Base-by-base conservation (phyloP, 2,888 invertebrate genomes). In the Coronaproctus castanopsis region DNA sequence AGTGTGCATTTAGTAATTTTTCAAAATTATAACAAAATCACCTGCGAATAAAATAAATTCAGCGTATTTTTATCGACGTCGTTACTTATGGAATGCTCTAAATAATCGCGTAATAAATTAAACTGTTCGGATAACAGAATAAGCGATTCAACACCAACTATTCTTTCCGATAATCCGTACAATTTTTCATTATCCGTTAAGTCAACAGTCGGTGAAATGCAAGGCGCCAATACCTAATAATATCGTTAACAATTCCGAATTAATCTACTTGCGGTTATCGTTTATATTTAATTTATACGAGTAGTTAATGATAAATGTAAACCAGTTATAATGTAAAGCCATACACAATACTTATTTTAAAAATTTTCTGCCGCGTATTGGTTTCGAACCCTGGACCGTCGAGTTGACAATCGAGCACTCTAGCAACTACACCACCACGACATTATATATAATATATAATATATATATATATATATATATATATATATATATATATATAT, bases 121-220 rank as follows among this genome's bases (percentile, higher is more conserved):
- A 88, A 85, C 72, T 97, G 96, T 65, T 83, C 82, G 0, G 89
- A 82, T 65, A 97, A 76, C 72, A 92, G 93, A 65, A 91, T 81
- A 0, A 91, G 78, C 65, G 96, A 96, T 73, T 97, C 96, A 0
- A 91, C 86, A 0, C 87, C 96, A 0, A 93, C 88, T 20, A 93
- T 81, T 62, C 96, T 77, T 68, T 92, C 89, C 0, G 83, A 76
- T 24, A 96, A 72, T 0, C 92, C 92, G 69, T 85, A 85, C 19
- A 95, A 73, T 59, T 78, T 81, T 62, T 87, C 86, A 2, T 84
- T 78, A 61, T 79, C 77, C 21, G 73, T 75, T 50, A 87, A 71
- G 68, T 84, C 78, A 36, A 86, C 82, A 63, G 80, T 77, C 1
- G 80, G 76, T 62, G 82, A 81, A 56, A 82, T 71, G 54, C 72